Base-by-base conservation (phyloP, 2,113 vertebrate species). In the Aphyosemion australe region DNA sequence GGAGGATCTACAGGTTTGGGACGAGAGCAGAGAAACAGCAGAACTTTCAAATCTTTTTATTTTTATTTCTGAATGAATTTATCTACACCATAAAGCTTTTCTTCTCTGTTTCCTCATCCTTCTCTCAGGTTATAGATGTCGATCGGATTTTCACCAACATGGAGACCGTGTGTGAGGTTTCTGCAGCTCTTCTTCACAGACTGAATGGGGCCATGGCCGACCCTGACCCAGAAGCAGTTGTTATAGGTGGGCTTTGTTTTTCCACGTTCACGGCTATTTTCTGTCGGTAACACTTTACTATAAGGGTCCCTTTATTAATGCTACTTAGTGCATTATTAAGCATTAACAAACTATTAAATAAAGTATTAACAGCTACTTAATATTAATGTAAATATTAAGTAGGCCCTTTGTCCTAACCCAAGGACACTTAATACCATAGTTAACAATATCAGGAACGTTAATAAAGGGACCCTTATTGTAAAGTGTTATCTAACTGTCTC, bases 81-180 rank as follows among this genome's bases (percentile, higher is more conserved):
- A 5, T 26, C 15, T 3, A 13, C 12, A 11, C 14, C 45, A 8
- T 26, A 14, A 0, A 15, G 8, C 14, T 13, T 50, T 8, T 15
- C 9, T 21, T 12, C 42, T 6, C 42, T 6, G 15, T 12, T 45
- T 13, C 46, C 26, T 26, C 26, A 5, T 26, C 26, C 10, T 37
- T 55, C 18, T 4, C 1, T 12, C 74, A 98, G 96, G 90, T 94
- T 69, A 93, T 98, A 76, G 97, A 97, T 42, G 93, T 95, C 71
- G 97, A 97, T 52, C 91, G 93, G 53, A 89, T 99, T 80, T 99
- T 99, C 83, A 95, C 95, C 91, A 99, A 98, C 92, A 95, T 95
- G 65, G 96, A 98, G 78, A 95, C 93, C 0, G 93, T 98, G 87
- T 93, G 93, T 78, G 94, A 94, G n/a, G 88, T 97, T 65, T 99